Evolutionary conservation across 2,113 vertebrate genomes (phyloP).

Genomic region (Vanacampus margaritifer): DNA sequence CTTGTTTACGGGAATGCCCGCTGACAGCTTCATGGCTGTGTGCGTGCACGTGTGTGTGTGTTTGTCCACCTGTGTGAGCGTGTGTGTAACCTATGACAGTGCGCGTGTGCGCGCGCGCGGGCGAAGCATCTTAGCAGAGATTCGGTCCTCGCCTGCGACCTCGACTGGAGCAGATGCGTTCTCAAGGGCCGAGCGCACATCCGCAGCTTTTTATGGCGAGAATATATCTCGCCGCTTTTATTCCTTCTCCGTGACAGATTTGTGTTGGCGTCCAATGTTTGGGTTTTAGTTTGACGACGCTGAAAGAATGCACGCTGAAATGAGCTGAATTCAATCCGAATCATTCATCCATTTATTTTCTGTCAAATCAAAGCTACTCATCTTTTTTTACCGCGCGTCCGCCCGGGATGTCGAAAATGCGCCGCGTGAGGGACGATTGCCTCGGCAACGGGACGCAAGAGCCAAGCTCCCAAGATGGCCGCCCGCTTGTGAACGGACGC

Average conservation of each 20-base stretch:
- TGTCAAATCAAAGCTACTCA: neutral
- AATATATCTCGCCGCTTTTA: neutral
- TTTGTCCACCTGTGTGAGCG: neutral
- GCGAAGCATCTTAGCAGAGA: conserved; percentile 4
- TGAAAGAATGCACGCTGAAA: neutral
- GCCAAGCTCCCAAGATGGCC: conserved; percentile 76
- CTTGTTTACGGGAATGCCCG: conserved; percentile 37
- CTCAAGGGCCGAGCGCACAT: conserved; percentile 16
- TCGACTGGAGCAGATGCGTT: conserved; percentile 21
- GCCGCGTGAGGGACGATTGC: conserved; percentile 59
- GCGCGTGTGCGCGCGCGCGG: conserved; percentile 5
- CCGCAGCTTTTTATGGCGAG: conserved; percentile 12
- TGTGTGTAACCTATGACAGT: no score
- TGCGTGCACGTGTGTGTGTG: neutral
- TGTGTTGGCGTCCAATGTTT: neutral
- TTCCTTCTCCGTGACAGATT: neutral
- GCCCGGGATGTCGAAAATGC: neutral
- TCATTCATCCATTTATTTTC: neutral
- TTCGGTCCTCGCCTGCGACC: conserved; percentile 14
- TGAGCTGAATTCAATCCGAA: neutral
- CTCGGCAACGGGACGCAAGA: conserved; percentile 75
- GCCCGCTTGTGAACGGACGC: conserved; percentile 74
- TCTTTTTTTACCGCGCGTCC: no score
- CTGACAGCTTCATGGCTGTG: conserved; percentile 46
- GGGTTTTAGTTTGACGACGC: neutral